Conservation (phyloP, 2,797 vertebrate genomes). For the Hyperoplus immaculatus region DNA sequence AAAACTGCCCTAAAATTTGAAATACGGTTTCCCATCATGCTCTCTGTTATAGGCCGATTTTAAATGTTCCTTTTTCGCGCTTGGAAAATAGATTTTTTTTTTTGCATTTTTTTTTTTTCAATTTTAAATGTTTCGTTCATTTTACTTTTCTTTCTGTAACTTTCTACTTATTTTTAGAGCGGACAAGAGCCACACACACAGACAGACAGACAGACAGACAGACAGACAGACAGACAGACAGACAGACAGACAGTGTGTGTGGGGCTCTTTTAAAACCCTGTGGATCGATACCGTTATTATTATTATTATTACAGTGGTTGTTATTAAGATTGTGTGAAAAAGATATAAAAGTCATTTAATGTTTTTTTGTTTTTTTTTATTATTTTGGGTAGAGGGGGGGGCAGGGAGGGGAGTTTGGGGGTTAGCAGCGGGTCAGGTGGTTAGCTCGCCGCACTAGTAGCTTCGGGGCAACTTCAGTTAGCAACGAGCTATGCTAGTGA, state of each 20-base stretch:
- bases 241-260: slow-evolving; percentile 11
- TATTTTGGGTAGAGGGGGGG: not conserved
- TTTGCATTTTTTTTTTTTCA: slow-evolving; percentile 53
- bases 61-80: no score
- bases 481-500: not conserved
- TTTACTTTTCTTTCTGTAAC: slow-evolving; percentile 15
- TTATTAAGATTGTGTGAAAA: slow-evolving; percentile 71
- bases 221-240: no score
- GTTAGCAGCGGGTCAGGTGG: slow-evolving; percentile 37
- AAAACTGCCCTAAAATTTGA: slow-evolving; percentile 45
- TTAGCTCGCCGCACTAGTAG: slow-evolving; percentile 51
- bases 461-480: slow-evolving; percentile 11
- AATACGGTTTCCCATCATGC: slow-evolving; percentile 72
- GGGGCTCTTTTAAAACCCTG: slow-evolving; percentile 69
- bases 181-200: slow-evolving; percentile 35
- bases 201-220: no score
- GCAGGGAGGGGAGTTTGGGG: not conserved
- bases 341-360: slow-evolving; percentile 62
- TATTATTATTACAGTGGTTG: slow-evolving; percentile 68
- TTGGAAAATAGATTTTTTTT: slow-evolving; percentile 1
- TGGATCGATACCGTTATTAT: slow-evolving; percentile 73
- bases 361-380: slow-evolving; percentile 55
- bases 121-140: slow-evolving; percentile 54
- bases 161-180: slow-evolving; percentile 35
- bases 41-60: slow-evolving; percentile 56